Base-by-base conservation (phyloP, 2,888 invertebrate species). In the Latheticus oryzae region DNA sequence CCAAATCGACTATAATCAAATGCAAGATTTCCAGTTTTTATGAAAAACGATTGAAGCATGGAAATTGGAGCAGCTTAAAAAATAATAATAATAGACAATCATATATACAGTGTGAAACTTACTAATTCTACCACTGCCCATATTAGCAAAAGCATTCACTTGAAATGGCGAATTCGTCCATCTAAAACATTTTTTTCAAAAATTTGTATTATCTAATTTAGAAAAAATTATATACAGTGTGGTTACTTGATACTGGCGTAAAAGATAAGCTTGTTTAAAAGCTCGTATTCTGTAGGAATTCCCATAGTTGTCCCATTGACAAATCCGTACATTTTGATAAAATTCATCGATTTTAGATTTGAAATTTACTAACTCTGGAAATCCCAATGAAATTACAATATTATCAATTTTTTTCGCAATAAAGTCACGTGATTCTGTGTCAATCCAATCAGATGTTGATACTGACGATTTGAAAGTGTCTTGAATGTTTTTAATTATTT, bases 101-200 rank as follows among this genome's bases (percentile, higher is more conserved):
- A 9, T 3, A 19, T 3, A 2, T 1, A 7, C 5, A 40, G 12
- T 11, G 7, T 21, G 5, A 11, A 4, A 5, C 9, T 8, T 4
- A 28, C 17, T n/a, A 77, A 77, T 82, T 75, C 69, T 72, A 64
- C 75, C 78, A 56, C 73, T 84, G 30, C 82, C 80, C 16, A 84
- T 79, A 64, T 82, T 84, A 74, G 87, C 87, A 72, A 84, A 87
- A 0, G 87, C 87, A 69, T 87, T 87, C 2, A 85, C 84, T 23
- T 82, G 78, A 13, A 85, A 81, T 0, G 84, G 84, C 2, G 77
- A 78, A 45, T 69, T 67, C 32, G 68, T 72, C 78, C 78, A 79
- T 21, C 78, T 78, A 42, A 48, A 61, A 61, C 47, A 37, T 28
- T n/a, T n/a, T n/a, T n/a, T n/a, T n/a, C n/a, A n/a, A n/a, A n/a